phyloP scores from a whole-genome alignment of 2,888 invertebrate genomes.

The Spodoptera picta region DNA sequence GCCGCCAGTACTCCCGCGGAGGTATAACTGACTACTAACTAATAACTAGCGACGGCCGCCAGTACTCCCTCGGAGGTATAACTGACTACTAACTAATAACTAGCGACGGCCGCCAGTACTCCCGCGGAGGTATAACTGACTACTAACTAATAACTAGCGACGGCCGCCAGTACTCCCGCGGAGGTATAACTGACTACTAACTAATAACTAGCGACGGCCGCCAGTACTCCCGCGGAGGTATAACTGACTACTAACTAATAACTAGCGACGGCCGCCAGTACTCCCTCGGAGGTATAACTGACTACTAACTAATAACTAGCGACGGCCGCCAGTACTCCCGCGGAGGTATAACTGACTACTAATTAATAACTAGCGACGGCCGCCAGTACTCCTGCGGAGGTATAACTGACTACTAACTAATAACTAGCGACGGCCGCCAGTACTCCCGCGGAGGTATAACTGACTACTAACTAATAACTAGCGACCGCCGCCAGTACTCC shows the following conservation, averaged over 20 bases:
- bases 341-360: no score
- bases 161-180: conserved; percentile 3
- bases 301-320: no score
- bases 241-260: no score
- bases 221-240: conserved; percentile 13
- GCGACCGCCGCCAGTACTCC: conserved; percentile 5
- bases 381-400: conserved; percentile 11
- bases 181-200: no score
- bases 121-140: no score
- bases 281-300: conserved; percentile 11
- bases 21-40: no score
- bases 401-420: no score
- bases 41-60: conserved; percentile 9
- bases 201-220: conserved; percentile 4
- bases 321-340: conserved; percentile 4
- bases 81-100: no score
- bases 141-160: conserved; percentile 11
- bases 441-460: conserved; percentile 11
- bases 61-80: conserved; percentile 10
- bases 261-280: conserved; percentile 2
- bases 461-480: no score
- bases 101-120: conserved; percentile 5
- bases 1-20: conserved; percentile 8
- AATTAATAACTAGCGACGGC: conserved; percentile 6
- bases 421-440: conserved; percentile 2